Conservation (phyloP, 2,113 vertebrate species). For the Actinemys pallida region DNA sequence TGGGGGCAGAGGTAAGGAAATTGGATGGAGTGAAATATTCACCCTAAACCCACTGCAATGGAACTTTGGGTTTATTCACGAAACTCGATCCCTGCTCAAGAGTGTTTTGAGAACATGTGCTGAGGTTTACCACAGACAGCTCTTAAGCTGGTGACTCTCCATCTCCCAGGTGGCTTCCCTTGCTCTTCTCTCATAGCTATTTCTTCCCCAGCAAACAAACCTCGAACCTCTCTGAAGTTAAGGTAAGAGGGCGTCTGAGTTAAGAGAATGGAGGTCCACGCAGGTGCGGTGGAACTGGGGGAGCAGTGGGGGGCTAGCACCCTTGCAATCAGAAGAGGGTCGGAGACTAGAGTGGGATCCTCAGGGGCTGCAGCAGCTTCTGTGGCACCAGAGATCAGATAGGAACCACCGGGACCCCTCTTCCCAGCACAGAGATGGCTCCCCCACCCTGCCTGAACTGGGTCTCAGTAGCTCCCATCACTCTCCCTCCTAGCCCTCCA, state of each 20-base stretch:
- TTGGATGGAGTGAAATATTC: not conserved
- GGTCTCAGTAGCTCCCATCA: not conserved
- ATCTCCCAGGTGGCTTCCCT: not conserved
- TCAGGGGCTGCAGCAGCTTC: not conserved
- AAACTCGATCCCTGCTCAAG: not conserved
- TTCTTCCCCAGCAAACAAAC: not conserved
- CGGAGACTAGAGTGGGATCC: not conserved
- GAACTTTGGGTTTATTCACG: not conserved
- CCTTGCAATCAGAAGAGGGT: not conserved
- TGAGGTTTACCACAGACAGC: not conserved
- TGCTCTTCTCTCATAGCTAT: not conserved
- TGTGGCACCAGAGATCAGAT: not conserved
- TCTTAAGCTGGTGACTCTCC: not conserved
- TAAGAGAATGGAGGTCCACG: not conserved
- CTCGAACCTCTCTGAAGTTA: not conserved
- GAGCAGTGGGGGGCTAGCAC: not conserved
- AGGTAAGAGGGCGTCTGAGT: not conserved
- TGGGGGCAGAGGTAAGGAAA: accelerated
- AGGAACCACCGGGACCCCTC: not conserved
- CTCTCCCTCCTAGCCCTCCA: not conserved
- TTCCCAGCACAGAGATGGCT: not conserved
- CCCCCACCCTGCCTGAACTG: not conserved
- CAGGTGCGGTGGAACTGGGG: not conserved
- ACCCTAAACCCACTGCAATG: not conserved
- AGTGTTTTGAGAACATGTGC: accelerated